Conservation (phyloP, 2,113 vertebrate species). For the Archocentrus centrarchus region DNA sequence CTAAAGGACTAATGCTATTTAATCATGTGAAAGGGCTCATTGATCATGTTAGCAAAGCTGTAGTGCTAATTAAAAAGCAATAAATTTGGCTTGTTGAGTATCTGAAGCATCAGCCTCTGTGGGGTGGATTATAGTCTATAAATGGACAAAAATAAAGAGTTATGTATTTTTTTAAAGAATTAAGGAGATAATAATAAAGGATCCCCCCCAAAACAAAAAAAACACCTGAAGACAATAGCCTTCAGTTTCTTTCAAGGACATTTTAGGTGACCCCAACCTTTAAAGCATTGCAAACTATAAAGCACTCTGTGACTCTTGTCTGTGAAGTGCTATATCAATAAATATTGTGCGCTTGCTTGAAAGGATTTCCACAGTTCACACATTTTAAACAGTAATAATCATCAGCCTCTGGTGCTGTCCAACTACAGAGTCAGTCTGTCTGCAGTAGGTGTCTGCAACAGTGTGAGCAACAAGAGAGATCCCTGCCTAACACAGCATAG, state of each 20-base stretch:
- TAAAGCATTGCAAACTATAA: neutral
- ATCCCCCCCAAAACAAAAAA: neutral
- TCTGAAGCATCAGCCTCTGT: neutral
- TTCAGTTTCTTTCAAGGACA: neutral
- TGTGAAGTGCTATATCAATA: neutral
- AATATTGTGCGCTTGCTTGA: neutral
- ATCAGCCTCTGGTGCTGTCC: neutral
- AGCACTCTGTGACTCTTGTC: neutral
- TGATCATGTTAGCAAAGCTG: neutral
- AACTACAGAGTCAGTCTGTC: neutral
- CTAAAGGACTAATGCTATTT: neutral
- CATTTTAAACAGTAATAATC: neutral
- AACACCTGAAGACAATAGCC: neutral
- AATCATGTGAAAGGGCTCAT: neutral
- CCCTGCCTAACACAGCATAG: neutral
- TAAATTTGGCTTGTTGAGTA: neutral
- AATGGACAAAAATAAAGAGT: neutral
- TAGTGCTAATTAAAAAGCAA: constrained; percentile 10
- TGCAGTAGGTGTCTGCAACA: neutral
- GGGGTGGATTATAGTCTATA: neutral
- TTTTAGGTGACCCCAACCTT: neutral
- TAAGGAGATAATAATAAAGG: neutral
- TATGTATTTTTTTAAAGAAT: neutral
- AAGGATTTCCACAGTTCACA: neutral
- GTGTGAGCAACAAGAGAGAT: neutral